Base-by-base conservation (phyloP, 2,888 invertebrate species). In the Caenorhabditis macrosperma region DNA sequence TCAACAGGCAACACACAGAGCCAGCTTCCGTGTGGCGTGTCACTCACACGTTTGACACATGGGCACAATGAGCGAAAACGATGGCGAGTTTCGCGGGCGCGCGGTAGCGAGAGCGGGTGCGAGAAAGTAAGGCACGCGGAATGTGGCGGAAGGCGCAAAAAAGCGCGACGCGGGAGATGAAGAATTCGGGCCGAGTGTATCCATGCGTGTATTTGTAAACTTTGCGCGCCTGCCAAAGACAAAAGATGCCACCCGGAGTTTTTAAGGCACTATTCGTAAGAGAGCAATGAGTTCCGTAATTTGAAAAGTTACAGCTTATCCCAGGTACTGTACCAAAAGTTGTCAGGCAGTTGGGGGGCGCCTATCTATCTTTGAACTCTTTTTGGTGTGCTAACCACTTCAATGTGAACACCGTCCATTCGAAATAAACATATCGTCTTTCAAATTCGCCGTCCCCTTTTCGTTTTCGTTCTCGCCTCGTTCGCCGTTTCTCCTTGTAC, bases 1-100 rank as follows among this genome's bases (percentile, higher is more conserved):
- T 74, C 74, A 74, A 74, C 74, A 74, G 74, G 74, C 72, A 57
- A 22, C 33, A 2, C n/a, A n/a, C 35, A 33, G 64, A 74, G 66
- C 64, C 74, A 57, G 63, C 55, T 64, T 41, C 55, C 46, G 30
- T 48, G 48, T 46, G 68, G 57, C 64, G 64, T 74, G 74, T 74
- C 74, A 64, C 64, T 74, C 74, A 64, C 64, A 74, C 74, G 74
- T 74, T 74, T 74, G 64, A 59, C 74, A 64, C 59, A 48, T 41
- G 22, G 30, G 30, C 44, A 57, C 72, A 64, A 63, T 72, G 74
- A 64, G 74, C 64, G 50, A 74, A 74, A 64, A 74, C 59, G 50
- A 64, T 64, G 64, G 66, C 64, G 66, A 64, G 63, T 72, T 35
- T 52, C n/a, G n/a, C n/a, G n/a, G n/a, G 50, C 52, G 35, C 38